phyloP scores from a whole-genome alignment of 2,113 vertebrate species.

The Galemys pyrenaicus region DNA sequence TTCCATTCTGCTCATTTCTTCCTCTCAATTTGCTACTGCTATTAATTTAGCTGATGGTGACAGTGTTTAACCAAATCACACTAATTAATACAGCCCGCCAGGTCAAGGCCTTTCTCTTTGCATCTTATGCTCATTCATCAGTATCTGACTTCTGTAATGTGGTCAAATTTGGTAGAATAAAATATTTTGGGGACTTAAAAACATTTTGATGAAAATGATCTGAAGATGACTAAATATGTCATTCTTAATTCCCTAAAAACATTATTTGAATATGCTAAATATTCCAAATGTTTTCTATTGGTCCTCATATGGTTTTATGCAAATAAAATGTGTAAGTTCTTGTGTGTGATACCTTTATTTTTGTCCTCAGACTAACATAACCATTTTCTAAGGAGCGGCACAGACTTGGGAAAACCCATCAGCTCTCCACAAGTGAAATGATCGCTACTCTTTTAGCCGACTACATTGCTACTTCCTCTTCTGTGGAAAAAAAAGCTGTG shows the following conservation, averaged over 20 bases:
- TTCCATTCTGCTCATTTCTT: slow-evolving; percentile 62
- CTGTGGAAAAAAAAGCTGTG: not conserved
- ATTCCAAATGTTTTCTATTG: not conserved
- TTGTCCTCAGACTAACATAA: not conserved
- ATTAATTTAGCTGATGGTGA: slow-evolving; percentile 59
- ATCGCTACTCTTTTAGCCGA: not conserved
- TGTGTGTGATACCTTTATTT: not conserved
- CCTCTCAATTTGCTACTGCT: slow-evolving; percentile 54
- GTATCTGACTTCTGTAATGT: not conserved
- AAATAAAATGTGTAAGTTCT: not conserved
- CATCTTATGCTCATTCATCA: slow-evolving; percentile 39
- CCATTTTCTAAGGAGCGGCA: not conserved
- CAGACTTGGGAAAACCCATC: not conserved
- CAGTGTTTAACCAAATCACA: slow-evolving; percentile 66
- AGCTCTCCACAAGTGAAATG: not conserved
- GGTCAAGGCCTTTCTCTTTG: not conserved
- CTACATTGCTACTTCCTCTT: not conserved
- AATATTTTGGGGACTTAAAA: not conserved
- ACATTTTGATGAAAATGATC: not conserved
- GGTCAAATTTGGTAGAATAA: not conserved
- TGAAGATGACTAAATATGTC: not conserved
- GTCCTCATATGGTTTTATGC: not conserved
- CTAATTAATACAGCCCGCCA: slow-evolving; percentile 62
- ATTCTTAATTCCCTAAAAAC: not conserved
- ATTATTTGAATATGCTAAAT: not conserved